Base-by-base conservation (phyloP, 1,140 invertebrate genomes). In the Papilio aristodemus region DNA sequence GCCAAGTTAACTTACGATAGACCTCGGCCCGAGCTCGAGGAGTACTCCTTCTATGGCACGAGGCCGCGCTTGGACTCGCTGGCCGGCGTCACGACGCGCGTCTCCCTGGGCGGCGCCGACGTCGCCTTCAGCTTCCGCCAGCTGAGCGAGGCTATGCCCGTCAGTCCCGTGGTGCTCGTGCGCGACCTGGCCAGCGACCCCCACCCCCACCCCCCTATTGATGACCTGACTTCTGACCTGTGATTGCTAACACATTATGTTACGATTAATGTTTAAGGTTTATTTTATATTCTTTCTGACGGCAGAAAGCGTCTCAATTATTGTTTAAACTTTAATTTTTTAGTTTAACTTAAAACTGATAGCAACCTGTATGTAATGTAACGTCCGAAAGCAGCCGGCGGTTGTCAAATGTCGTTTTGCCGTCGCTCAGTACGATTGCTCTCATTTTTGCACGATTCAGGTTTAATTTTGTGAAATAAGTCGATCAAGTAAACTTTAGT, bases 31-130 rank as follows among this genome's bases (percentile, higher is more conserved):
- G 68, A 76, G 14, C 27, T 66, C 1, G 69, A 76, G 3, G 85
- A 79, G 32, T 84, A 79, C 59, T 86, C 87, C 0, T 84, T 71
- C 14, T 88, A 89, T 58, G 84, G 85, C 14, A 82, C 70, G 2
- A 75, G 70, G 57, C 77, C 81, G 2, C 66, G 76, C 0, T 27
- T 71, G 7, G 71, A 75, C 0, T 37, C 72, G 5, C 72, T 79
- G 8, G 74, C 71, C 1, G 75, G 82, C 32, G 76, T 87, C 0
- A 83, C 75, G 0, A 81, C 79, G 2, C 64, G 79, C 10, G 80
- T 90, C 79, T 71, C 80, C 0, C 79, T 87, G 36, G 82, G 74
- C 14, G 84, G 84, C 22, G 81, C 70, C 6, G 68, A 80, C 43
- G 67, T 86, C 37, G 74, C 77, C 8, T 79, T 85, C 10, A 78